Percentiles rank a stretch among this genome's conserved stretches.
phyloP scores from a whole-genome alignment of 1,140 invertebrate species.

The Piezodorus guildinii region DNA sequence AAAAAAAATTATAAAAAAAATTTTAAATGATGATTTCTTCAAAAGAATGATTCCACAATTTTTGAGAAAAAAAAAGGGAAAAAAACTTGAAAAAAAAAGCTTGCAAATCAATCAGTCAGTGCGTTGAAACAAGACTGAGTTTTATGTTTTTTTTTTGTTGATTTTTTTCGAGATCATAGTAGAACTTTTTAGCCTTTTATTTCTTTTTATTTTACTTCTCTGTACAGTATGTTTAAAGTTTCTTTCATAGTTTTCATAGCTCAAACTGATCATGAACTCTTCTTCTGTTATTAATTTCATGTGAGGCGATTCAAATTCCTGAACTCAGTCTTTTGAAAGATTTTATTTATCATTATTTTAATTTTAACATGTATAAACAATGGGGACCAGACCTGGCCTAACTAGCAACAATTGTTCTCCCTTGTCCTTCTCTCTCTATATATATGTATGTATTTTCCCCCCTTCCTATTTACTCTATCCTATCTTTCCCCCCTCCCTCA shows the following conservation, averaged over 20 bases:
- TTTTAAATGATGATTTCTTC: not conserved
- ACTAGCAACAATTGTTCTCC: conserved; percentile 15
- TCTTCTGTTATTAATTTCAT: not conserved
- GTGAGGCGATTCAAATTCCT: not conserved
- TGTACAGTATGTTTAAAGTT: no score
- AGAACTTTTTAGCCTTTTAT: not conserved
- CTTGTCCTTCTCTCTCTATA: conserved; percentile 6
- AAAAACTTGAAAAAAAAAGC: not conserved
- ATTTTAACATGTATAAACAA: conserved; percentile 7
- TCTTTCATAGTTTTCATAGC: not conserved
- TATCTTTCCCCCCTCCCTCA: conserved; percentile 1
- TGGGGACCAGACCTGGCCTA: conserved; percentile 24
- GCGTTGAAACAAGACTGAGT: not conserved
- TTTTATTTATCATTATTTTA: conserved; percentile 8
- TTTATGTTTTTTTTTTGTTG: conserved; percentile 10
- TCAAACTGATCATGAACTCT: conserved; percentile 11
- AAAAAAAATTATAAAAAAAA: not conserved
- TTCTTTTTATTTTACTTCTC: not conserved
- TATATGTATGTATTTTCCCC: not conserved
- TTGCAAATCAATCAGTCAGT: conserved; percentile 10
- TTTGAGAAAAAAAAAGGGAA: not conserved
- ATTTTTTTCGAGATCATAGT: not conserved
- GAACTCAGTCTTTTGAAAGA: conserved; percentile 9
- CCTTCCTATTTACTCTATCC: conserved; percentile 1
- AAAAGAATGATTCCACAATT: conserved; percentile 4